Evolutionary conservation across 2,113 vertebrate genomes (phyloP), one percentile per base, ranked within the genome.

Genomic region (Brachionichthys hirsutus): DNA sequence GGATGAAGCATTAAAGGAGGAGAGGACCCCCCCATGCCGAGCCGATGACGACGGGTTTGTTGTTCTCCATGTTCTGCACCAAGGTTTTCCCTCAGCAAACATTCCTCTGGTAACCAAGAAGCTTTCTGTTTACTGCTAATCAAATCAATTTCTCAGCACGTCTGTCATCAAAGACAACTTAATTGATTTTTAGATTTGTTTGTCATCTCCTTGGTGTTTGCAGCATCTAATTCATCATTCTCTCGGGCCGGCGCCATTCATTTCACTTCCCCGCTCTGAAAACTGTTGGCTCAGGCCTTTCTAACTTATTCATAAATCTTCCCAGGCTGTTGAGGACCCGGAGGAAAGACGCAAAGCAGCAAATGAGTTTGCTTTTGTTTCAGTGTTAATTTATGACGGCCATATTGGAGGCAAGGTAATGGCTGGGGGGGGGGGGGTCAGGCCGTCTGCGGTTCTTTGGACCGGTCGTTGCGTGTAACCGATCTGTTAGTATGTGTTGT

Each of bases 271-370:
- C 87, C 85, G 84, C 88, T 91, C 90, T 89, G 83, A 89, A 92
- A 92, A 90, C 85, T 90, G 89, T 90, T 90, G 91, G 89, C 91
- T 91, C 87, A 89, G 89, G 89, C 89, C 85, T 85, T 92, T 90
- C 88, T 85, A 91, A 92, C 88, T 88, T 90, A 91, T 92, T 90
- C 89, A 92, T 91, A 92, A 91, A 92, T 91, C 91, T 90, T 90
- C 77, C 75, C 61, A 83, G 77, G 64, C 76, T 81, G 82, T 84
- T 84, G 77, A 75, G 74, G 75, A 85, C 81, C 77, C n/a, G 47
- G 70, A 68, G 65, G 75, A 52, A 51, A 72, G 35, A 49, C 6
- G 13, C 45, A 83, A 75, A 74, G 74, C 70, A 54, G 66, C 55
- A 85, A 87, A 86, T 83, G 69, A 84, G 75, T 80, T 82, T 78